Evolutionary conservation across 2,797 vertebrate genomes (phyloP).

Genomic region (Australoheros facetus): DNA sequence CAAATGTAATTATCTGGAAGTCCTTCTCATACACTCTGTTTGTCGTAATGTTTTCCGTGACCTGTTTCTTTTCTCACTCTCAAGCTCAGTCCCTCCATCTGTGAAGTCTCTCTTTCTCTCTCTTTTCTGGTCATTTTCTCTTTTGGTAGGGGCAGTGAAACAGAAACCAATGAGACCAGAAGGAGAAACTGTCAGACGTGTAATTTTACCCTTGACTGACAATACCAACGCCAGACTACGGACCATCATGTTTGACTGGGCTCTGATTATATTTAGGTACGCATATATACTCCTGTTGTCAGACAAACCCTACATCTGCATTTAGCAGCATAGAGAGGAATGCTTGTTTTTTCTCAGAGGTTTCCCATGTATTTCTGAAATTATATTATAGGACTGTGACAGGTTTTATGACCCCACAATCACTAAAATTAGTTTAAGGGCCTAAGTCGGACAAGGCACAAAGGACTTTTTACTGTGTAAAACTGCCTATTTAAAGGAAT

Average conservation of each 20-base stretch:
- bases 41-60: slow-evolving; percentile 53
- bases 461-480: background rate
- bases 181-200: slow-evolving; percentile 70
- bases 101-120: slow-evolving; percentile 52
- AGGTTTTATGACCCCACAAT: slow-evolving; percentile 50
- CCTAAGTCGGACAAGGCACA: background rate
- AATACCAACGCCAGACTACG: slow-evolving; percentile 66
- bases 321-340: slow-evolving; percentile 52
- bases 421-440: slow-evolving; percentile 35
- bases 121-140: slow-evolving; percentile 70
- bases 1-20: slow-evolving; percentile 12
- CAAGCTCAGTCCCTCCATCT: slow-evolving; percentile 55
- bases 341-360: slow-evolving; percentile 41
- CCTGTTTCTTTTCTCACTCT: slow-evolving; percentile 55
- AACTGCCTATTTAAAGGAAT: background rate
- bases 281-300: slow-evolving; percentile 62
- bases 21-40: slow-evolving; percentile 21
- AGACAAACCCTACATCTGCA: slow-evolving; percentile 60
- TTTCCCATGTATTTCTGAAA: slow-evolving; percentile 58
- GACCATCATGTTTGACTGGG: slow-evolving; percentile 73
- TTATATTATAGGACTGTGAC: slow-evolving; percentile 35
- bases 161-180: slow-evolving; percentile 63
- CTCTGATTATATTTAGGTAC: slow-evolving; percentile 67
- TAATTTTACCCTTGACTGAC: slow-evolving; percentile 80
- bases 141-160: slow-evolving; percentile 65